Evolutionary conservation across 2,888 invertebrate genomes (phyloP), one percentile per base, ranked within the genome.

Genomic region (Drosophila aldrichi): DNA sequence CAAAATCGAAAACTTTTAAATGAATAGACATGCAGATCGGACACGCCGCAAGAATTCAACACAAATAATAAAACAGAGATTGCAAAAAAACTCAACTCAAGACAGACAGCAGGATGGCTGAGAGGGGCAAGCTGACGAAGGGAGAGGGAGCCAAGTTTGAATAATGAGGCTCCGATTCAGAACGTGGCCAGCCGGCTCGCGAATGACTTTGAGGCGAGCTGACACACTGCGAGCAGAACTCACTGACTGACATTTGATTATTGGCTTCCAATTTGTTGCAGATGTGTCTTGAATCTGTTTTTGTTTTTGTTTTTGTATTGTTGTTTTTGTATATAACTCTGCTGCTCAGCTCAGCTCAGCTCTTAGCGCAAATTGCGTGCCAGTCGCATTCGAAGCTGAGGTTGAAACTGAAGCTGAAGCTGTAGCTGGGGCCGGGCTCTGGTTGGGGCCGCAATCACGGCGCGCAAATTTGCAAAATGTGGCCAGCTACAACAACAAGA

Each of bases 161-260:
- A 75, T 87, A 84, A 87, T 87, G 85, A 87, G 84, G 77, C 70
- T 73, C 62, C 70, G 77, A 77, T 73, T 73, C 70, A 70, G 70
- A 77, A 64, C 76, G 75, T 79, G 70, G 79, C 67, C 70, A 7
- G 56, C 67, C 71, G 62, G 77, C 77, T 76, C 84, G 81, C 71
- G 76, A 57, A 49, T 67, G 67, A 77, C 68, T 68, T 76, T 63
- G 74, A 57, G 74, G 62, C 41, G 36, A 66, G 57, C 52, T 41
- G 76, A 77, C 59, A 65, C 41, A 52, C 61, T 52, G 65, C 57
- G 56, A 54, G 69, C 66, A 68, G 67, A 81, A 70, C 75, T 67
- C 65, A 74, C 74, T 81, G 85, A 90, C 92, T 92, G 92, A 91
- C 92, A 92, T 92, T 92, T 92, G 92, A 92, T 92, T 92, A 92